Evolutionary conservation across 2,797 vertebrate genomes (phyloP).

Genomic region (Sebastes glaucus): DNA sequence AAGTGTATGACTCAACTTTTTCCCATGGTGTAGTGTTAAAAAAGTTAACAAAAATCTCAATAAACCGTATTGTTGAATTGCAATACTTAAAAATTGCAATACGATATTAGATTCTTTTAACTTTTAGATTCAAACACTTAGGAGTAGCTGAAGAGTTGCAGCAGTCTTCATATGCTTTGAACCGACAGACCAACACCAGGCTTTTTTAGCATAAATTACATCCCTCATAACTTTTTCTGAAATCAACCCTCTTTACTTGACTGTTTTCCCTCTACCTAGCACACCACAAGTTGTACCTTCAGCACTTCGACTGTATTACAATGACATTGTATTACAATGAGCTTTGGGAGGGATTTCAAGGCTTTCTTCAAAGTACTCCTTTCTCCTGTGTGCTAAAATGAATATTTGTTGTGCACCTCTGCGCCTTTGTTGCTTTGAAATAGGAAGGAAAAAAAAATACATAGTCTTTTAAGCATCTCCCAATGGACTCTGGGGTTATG

Average conservation of each 20-base stretch:
- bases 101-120: neutral
- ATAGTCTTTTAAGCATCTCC: conserved; percentile 29
- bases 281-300: neutral
- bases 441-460: neutral
- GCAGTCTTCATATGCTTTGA: neutral
- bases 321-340: neutral
- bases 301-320: neutral
- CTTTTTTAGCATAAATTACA: neutral
- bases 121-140: neutral
- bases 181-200: neutral
- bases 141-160: neutral
- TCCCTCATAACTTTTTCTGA: neutral
- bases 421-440: conserved; percentile 33
- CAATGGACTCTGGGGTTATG: conserved; percentile 32
- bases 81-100: no score
- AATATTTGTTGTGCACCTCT: conserved; percentile 27
- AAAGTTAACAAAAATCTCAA: no score
- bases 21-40: no score
- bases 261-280: neutral
- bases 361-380: conserved; percentile 18
- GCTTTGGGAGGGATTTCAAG: conserved; percentile 15
- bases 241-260: neutral
- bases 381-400: conserved; percentile 34
- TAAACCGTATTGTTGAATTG: no score
- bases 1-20: no score